Evolutionary conservation across 2,888 invertebrate genomes (phyloP), one percentile per base, ranked within the genome.

Genomic region (Lagria hirta): DNA sequence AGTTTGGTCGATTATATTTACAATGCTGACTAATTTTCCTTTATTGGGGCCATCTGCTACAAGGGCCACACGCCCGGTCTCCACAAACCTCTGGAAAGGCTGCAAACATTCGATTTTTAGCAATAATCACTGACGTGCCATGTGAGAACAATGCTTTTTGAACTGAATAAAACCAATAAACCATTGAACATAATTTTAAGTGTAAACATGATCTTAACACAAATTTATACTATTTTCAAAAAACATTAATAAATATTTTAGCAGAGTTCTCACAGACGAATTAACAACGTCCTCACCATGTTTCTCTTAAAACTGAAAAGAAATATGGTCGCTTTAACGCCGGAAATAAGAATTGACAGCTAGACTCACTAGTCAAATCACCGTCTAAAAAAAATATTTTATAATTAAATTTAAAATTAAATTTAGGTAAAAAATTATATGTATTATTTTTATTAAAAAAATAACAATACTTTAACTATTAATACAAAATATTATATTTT

Each of bases 1-100:
- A 67, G 94, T 98, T 78, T 97, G 96, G 73, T 99, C 96, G 65
- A 99, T 92, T 62, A 98, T 83, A 73, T 99, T 95, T 50, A 98
- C 94, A 69, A 99, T 94, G 66, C 88, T 83, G 60, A 90, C 86
- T 48, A 98, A 79, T 75, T 96, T 96, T 58, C 97, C 97, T 72
- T 87, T 85, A 65, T 93, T 75, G 44, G 83, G 80, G 36, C 99
- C 98, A 67, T 91, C 87, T 47, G 93, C 85, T 62, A 98, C 86
- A 72, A 90, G 90, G 76, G 94, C 98, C 62, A 99, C 89, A 60
- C 99, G 91, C 75, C 99, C 99, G 55, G 96, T 86, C 75, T 99
- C 91, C 56, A 99, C 98, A 75, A 89, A 95, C 74, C 92, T 84
- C 68, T 86, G 79, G 79, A 92, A 93, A 68, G 90, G 87, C 93